These are phyloP conservation scores for Nothobranchius furzeri DNA, from an alignment of 2,113 vertebrate species.

Conservation along the genomic window DNA sequence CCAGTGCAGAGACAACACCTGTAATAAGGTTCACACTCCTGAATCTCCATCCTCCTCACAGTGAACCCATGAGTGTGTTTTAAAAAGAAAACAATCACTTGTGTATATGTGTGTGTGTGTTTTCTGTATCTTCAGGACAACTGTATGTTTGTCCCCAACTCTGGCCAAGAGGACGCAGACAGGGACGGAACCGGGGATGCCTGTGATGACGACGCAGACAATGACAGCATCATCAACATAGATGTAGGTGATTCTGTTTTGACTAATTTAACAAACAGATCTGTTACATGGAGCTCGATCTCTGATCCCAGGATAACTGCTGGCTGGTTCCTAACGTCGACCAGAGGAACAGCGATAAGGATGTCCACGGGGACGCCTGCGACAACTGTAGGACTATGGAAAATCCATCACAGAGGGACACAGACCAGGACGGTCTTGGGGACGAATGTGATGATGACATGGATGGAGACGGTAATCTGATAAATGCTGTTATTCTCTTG, in stretches of 20 bases:
- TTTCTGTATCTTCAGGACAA: slow-evolving; percentile 86
- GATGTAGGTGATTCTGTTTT: slow-evolving; percentile 75
- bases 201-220: slow-evolving; percentile 94
- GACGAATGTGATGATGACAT: slow-evolving; percentile 97
- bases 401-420: slow-evolving; percentile 93
- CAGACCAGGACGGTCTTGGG: slow-evolving; percentile 90
- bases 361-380: slow-evolving; percentile 92
- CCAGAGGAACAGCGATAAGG: slow-evolving; percentile 92
- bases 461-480: slow-evolving; percentile 89
- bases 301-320: slow-evolving; percentile 89
- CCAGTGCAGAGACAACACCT: slow-evolving; percentile 82
- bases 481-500: slow-evolving; percentile 1
- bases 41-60: background rate
- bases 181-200: slow-evolving; percentile 88
- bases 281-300: background rate
- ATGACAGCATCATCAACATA: slow-evolving; percentile 88
- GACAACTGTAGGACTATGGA: slow-evolving; percentile 88
- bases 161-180: slow-evolving; percentile 96
- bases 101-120: background rate
- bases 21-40: slow-evolving; percentile 81
- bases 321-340: slow-evolving; percentile 87
- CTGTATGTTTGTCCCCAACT: slow-evolving; percentile 93
- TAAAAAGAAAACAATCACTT: background rate
- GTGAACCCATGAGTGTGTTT: background rate
- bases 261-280: background rate